These are phyloP conservation scores for Sparidentex hasta DNA, from an alignment of 2,797 vertebrate genomes.

Conservation along the genomic window DNA sequence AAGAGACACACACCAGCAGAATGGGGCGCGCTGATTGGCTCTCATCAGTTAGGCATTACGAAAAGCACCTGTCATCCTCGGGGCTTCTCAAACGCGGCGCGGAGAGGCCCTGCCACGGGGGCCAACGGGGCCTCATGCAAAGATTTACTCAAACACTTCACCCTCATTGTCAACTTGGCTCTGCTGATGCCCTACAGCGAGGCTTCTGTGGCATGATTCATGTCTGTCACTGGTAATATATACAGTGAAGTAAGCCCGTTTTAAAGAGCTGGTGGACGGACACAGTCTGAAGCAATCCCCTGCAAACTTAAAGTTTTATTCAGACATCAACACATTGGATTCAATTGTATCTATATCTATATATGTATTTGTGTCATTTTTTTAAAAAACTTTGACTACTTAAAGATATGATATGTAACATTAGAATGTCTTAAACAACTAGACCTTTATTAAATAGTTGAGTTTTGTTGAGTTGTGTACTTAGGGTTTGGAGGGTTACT, in stretches of 20 bases:
- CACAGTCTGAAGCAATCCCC: constrained; percentile 35
- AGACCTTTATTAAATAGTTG: no score
- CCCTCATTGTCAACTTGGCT: constrained; percentile 80
- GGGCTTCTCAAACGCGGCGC: constrained; percentile 81
- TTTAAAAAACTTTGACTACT: not conserved
- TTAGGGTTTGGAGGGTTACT: no score
- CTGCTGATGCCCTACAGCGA: constrained; percentile 72
- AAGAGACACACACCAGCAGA: constrained; percentile 82
- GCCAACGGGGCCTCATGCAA: constrained; percentile 76
- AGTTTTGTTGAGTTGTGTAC: no score
- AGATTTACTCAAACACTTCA: constrained; percentile 83
- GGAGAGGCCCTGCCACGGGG: constrained; percentile 84
- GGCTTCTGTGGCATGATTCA: constrained; percentile 70
- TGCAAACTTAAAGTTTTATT: constrained; percentile 29
- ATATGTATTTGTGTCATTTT: not conserved
- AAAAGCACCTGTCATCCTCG: constrained; percentile 93
- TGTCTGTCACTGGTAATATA: constrained; percentile 76
- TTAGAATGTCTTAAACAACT: no score
- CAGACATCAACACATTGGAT: constrained; percentile 8
- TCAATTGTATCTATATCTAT: not conserved
- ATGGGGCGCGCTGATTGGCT: constrained; percentile 90
- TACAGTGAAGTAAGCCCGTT: constrained; percentile 60
- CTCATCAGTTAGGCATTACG: constrained; percentile 93
- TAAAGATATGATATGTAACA: not conserved
- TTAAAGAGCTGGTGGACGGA: constrained; percentile 51